phyloP scores from a whole-genome alignment of 2,113 vertebrate species.

The Geothlypis trichas region DNA sequence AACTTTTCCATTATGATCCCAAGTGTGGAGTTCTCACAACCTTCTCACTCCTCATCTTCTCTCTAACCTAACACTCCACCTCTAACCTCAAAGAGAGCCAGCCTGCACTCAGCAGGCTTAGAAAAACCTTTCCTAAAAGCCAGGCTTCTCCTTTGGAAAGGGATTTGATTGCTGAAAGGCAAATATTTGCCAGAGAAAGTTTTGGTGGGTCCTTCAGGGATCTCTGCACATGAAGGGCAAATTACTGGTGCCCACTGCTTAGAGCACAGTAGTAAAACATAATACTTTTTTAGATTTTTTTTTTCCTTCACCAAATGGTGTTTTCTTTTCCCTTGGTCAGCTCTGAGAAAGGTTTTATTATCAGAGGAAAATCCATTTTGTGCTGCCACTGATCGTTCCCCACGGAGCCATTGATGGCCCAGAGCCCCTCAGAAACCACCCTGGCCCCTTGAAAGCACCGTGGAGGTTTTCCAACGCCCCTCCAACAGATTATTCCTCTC shows the following conservation, averaged over 20 bases:
- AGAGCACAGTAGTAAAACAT: background rate
- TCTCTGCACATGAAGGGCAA: background rate
- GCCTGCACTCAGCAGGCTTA: background rate
- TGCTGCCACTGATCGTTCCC: background rate
- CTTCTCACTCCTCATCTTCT: background rate
- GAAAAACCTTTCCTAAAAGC: background rate
- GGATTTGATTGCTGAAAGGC: background rate
- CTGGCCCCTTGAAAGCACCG: background rate
- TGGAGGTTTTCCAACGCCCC: background rate
- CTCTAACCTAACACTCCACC: too few relatives aligned
- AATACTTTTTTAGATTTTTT: too few relatives aligned
- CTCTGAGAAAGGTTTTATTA: background rate
- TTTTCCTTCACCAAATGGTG: background rate
- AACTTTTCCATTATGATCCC: background rate
- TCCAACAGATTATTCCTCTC: background rate
- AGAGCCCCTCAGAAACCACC: background rate
- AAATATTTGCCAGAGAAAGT: background rate
- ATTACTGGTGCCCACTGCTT: background rate
- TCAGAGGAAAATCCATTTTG: background rate
- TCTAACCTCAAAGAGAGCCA: background rate
- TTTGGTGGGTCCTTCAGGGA: background rate
- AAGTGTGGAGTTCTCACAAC: fast-evolving
- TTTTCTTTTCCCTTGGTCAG: background rate
- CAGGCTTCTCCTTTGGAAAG: background rate
- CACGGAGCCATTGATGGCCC: fast-evolving